Evolutionary conservation across 92 coral and sea anemone species (phyloP).

Genomic region (Montipora capitata): DNA sequence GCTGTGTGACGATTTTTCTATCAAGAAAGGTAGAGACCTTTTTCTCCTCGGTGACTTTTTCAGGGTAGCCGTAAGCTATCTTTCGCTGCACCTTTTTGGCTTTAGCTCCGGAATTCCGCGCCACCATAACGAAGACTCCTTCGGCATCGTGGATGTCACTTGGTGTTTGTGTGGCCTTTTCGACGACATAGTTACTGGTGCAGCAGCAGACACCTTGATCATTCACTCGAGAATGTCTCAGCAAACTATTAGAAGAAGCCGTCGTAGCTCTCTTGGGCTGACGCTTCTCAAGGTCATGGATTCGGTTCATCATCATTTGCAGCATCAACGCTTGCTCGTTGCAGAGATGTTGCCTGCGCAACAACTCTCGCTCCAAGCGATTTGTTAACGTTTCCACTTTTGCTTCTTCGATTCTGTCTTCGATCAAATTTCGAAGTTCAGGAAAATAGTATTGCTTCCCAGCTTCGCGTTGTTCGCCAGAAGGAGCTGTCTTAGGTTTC

Average conservation of each 20-base stretch:
- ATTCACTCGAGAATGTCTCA: constrained; percentile 6
- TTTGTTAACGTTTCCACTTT: constrained; percentile 76
- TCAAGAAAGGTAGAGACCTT: constrained; percentile 41
- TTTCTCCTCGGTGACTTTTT: constrained; percentile 38
- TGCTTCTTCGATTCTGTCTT: constrained; percentile 73
- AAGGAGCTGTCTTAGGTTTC: constrained; percentile 36
- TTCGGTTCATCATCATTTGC: constrained; percentile 64
- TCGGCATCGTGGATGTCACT: constrained; percentile 76
- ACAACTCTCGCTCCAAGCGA: constrained; percentile 67
- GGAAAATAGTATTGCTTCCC: constrained; percentile 39
- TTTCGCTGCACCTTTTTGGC: constrained; percentile 79
- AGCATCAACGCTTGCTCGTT: constrained; percentile 70
- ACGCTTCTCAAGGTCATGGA: constrained; percentile 78
- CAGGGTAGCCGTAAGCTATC: constrained; percentile 60
- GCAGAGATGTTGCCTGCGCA: constrained; percentile 29
- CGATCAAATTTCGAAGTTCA: constrained; percentile 66
- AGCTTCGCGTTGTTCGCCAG: not conserved
- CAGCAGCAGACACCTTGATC: constrained; percentile 21
- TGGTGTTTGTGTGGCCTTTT: constrained; percentile 87
- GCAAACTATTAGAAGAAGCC: constrained; percentile 14
- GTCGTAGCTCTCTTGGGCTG: constrained; percentile 32
- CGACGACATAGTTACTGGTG: constrained; percentile 77
- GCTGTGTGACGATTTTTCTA: constrained; percentile 57
- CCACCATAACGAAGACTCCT: constrained; percentile 80
- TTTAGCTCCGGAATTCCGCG: constrained; percentile 71